Evolutionary conservation across 2,888 invertebrate genomes (phyloP).

Genomic region (Dyspetes luteomarginatus): DNA sequence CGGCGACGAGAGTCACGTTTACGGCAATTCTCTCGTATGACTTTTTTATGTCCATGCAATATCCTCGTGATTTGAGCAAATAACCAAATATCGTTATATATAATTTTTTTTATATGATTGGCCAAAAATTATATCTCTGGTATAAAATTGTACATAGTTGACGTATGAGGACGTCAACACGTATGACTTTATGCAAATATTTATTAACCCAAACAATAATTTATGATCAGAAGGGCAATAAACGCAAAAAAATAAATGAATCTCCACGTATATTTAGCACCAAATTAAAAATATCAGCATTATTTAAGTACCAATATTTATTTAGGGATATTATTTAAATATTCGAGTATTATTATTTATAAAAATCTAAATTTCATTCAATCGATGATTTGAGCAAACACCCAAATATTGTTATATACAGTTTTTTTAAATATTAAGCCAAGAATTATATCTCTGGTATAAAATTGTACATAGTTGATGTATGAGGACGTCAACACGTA

Average conservation of each 20-base stretch:
- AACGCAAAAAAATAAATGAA: too few relatives aligned
- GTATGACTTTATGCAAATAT: too few relatives aligned
- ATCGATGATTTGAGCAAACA: not conserved
- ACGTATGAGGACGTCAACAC: too few relatives aligned
- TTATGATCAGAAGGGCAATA: too few relatives aligned
- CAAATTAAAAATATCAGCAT: too few relatives aligned
- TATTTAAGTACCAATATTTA: too few relatives aligned
- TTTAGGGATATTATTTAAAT: too few relatives aligned
- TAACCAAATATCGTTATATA: not conserved
- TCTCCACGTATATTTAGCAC: too few relatives aligned
- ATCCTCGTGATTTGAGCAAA: constrained; percentile 1
- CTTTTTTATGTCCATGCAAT: constrained; percentile 18
- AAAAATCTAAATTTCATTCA: too few relatives aligned
- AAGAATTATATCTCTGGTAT: constrained; percentile 13
- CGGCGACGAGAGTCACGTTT: not conserved
- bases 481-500: too few relatives aligned
- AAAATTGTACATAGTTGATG: constrained; percentile 7
- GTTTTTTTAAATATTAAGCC: constrained; percentile 7
- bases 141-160: constrained; percentile 1
- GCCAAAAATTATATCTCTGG: constrained; percentile 19
- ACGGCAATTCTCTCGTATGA: not conserved
- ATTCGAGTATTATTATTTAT: too few relatives aligned
- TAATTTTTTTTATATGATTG: not conserved
- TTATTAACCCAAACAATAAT: too few relatives aligned
- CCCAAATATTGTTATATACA: not conserved